Base-by-base conservation (phyloP, 1,140 invertebrate species). In the Ctenoplectra terminalis region DNA sequence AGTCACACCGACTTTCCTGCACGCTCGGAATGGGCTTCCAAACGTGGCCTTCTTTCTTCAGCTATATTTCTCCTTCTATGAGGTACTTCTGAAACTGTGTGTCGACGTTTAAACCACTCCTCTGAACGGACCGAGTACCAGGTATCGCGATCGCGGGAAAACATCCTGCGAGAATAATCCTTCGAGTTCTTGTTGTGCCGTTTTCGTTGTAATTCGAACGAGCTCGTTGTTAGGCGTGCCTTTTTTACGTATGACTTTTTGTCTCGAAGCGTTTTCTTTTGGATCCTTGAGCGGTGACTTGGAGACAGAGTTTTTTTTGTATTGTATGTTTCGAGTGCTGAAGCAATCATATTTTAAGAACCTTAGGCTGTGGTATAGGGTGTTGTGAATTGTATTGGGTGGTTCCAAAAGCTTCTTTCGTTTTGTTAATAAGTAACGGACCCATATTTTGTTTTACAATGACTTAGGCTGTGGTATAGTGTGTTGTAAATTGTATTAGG, bases 111-210 rank as follows among this genome's bases (percentile, higher is more conserved):
- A 56, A 87, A 76, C 50, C 67, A 34, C 40, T 50, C 63, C 11
- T 46, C 52, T 50, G 69, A 58, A 43, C 72, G 23, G n/a, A 60
- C 52, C 17, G 15, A 17, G 40, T 4, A 9, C 40, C 0, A 31
- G 52, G 26, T 43, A 71, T 63, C 75, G 71, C 34, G 72, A 81
- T 81, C 83, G 37, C 76, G 54, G 13, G 52, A 80, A 64, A 77
- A 64, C 61, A 83, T 87, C 75, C 71, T 80, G 87, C 75, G 79
- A 88, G 76, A 88, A 85, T 88, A 87, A 87, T 87, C 74, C 72
- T 2, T 13, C 31, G 70, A 66, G 48, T 69, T 82, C 46, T 46
- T 71, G 37, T 50, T 15, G 66, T 46, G n/a, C 20, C 58, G 54
- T 26, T 34, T 23, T 58, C 58, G 71, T 82, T 74, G 84, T 81